These are phyloP conservation scores for Drosophila kambysellisi DNA, from an alignment of 2,888 invertebrate species.

Conservation along the genomic window DNA sequence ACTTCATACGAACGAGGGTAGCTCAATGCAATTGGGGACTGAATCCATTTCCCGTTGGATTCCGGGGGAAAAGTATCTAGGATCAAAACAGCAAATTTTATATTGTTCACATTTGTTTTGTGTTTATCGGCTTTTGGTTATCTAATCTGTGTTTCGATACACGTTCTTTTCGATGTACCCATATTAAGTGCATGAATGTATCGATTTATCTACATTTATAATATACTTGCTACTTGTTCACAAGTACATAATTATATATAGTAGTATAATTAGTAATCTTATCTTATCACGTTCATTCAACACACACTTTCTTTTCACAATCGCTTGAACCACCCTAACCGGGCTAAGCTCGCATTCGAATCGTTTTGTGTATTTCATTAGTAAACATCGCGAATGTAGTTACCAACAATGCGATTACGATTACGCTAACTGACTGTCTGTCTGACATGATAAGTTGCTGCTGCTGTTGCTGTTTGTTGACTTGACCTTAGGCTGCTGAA, in stretches of 20 bases:
- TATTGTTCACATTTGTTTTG: not conserved
- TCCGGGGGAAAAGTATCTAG: not conserved
- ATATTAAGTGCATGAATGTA: not conserved
- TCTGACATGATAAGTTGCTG: conserved; percentile 44
- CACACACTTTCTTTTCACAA: conserved; percentile 4
- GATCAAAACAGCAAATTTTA: not conserved
- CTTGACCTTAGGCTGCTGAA: conserved; percentile 75
- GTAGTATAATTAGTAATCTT: conserved; percentile 10
- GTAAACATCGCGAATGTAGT: conserved; percentile 71
- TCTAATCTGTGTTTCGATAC: conserved; percentile 21
- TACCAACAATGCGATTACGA: conserved; percentile 75
- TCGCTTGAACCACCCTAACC: conserved; percentile 24
- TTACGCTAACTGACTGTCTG: conserved; percentile 41
- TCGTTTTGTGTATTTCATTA: conserved; percentile 69
- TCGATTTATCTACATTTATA: not conserved
- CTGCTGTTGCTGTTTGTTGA: conserved; percentile 43
- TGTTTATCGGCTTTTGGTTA: conserved; percentile 3
- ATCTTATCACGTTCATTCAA: conserved; percentile 30
- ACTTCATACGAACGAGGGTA: conserved; percentile 41
- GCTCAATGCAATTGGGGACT: conserved; percentile 5
- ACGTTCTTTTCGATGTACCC: not conserved
- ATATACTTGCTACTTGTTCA: not conserved
- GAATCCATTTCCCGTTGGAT: not conserved
- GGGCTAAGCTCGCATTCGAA: conserved; percentile 20
- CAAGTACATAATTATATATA: conserved; percentile 2